These are phyloP conservation scores for Heloderma charlesbogerti DNA, from an alignment of 2,113 vertebrate species.

Conservation along the genomic window DNA sequence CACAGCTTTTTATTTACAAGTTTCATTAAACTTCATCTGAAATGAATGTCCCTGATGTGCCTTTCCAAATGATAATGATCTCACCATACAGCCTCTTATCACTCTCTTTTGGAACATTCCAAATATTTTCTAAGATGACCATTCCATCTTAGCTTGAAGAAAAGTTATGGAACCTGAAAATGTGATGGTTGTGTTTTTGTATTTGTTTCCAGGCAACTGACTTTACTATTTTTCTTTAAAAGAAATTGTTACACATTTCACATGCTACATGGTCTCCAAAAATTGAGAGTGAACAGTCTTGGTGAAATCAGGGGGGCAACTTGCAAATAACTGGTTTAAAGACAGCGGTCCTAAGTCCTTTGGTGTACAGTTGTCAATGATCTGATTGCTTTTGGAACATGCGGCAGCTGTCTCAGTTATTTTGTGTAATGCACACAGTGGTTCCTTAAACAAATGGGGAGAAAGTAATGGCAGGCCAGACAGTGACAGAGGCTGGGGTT, in stretches of 20 bases:
- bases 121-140: neutral
- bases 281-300: neutral
- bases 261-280: neutral
- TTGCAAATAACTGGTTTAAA: neutral
- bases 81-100: neutral
- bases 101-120: neutral
- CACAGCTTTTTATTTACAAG: neutral
- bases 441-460: constrained; percentile 27
- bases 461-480: neutral
- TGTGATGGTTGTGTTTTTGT: neutral
- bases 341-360: neutral
- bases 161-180: neutral
- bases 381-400: neutral
- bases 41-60: neutral
- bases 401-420: neutral
- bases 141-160: neutral
- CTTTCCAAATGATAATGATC: neutral
- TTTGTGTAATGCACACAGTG: neutral
- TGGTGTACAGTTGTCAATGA: neutral
- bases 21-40: constrained; percentile 4
- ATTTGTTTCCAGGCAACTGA: neutral
- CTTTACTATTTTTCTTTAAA: neutral
- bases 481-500: constrained; percentile 29
- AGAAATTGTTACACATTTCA: neutral
- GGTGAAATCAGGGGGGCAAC: neutral